Base-by-base conservation (phyloP, 1,140 invertebrate genomes). In the Lepidurus arcticus region DNA sequence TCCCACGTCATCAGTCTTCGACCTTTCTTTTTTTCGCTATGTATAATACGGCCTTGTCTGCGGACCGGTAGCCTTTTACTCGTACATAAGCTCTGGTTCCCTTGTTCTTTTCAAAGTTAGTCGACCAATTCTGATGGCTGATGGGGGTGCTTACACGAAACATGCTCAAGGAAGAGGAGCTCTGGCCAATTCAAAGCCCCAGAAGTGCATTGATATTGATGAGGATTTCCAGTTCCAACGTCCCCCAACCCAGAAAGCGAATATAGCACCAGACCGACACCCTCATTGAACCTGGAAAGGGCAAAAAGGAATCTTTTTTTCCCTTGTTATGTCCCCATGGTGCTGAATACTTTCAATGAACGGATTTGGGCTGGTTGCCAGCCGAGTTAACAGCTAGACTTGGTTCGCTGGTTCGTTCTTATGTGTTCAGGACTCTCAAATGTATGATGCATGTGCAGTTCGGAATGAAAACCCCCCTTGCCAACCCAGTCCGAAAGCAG, bases 61-160 rank as follows among this genome's bases (percentile, higher is more conserved):
- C n/a, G 16, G 53, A 16, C 53, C 53, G 53, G 53, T 65, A 65
- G 53, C 53, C 53, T 65, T 65, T 65, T 65, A 65, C 53, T 65
- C 13, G 9, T 13, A 65, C 21, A 65, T 65, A 65, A 65, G 53
- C 53, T 65, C 16, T 65, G 53, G 53, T 21, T 21, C 53, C 53
- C 53, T 65, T 65, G 53, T 65, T 65, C 53, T 65, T 65, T 65
- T 65, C 53, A 65, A 65, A 65, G 16, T 65, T 65, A 21, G 53
- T 65, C 53, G 53, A 65, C 53, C 53, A 65, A 65, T 65, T 65
- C 53, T 13, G 53, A 65, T 13, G 21, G 53, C 53, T 65, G 53
- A 65, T 65, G 53, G 53, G 53, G 53, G 53, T 65, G 53, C 53
- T 65, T 65, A 65, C 53, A 65, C 53, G 53, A 65, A 65, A 65